Evolutionary conservation across 2,888 invertebrate genomes (phyloP), one percentile per base, ranked within the genome.

Genomic region (Esperia sulphurella): DNA sequence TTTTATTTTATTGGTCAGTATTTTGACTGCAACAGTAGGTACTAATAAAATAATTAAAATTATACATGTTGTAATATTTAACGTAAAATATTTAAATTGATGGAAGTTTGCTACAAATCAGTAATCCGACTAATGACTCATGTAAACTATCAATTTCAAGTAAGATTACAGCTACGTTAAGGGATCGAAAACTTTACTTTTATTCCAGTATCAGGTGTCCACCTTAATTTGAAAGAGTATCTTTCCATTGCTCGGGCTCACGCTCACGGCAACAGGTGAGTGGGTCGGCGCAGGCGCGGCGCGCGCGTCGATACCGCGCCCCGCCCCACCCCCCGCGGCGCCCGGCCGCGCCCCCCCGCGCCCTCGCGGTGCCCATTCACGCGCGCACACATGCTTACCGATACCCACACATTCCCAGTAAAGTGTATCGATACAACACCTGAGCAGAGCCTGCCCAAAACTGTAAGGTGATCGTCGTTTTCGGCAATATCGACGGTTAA

Each of bases 201-300:
- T 79, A 83, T 83, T 80, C 79, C 69, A 68, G 79, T 84, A 80
- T 84, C 85, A 86, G 81, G 79, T 86, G 82, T 82, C 81, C 68
- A 73, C 74, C 76, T 81, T 83, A 83, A 86, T 86, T 83, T 83
- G 73, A 83, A 84, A 81, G 80, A 81, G 86, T 86, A 86, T 79
- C 73, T 86, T 87, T 87, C 86, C 87, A 84, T 72, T 83, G 80
- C 75, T 3, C 21, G 21, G 21, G 21, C 21, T 21, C 21, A 21
- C 21, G 21, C 79, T 85, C 69, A 73, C 81, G 79, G 87, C 88
- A 89, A 89, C 88, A 89, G 87, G 88, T 89, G 84, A 75, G 66
- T 56, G 59, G 60, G 63, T 65, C 68, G 62, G 80, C 86, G 86
- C 86, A 83, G 67, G 86, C 86, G 88, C 77, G 82, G 73, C 81